Evolutionary conservation across 30 jellyfish, hydroid and myxozoan species (phyloP).

Genomic region (Chrysaora quinquecirrha): DNA sequence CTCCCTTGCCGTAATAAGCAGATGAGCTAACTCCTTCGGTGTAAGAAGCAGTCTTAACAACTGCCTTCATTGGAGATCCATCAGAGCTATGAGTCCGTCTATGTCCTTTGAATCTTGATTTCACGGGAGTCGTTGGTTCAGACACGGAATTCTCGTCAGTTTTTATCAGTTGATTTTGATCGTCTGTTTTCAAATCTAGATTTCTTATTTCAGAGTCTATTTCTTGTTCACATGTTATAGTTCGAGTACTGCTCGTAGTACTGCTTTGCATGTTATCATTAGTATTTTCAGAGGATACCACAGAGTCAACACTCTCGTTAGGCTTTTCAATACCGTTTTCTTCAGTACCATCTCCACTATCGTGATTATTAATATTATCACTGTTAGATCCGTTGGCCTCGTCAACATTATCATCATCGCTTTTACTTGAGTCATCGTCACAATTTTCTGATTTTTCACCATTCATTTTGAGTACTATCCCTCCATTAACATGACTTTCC

Average conservation of each 20-base stretch:
- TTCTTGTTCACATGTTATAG: slow-evolving; percentile 27
- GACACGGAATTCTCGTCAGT: slow-evolving; percentile 50
- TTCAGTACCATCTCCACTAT: neutral
- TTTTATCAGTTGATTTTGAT: slow-evolving; percentile 1
- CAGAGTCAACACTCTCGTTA: neutral
- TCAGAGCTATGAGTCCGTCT: slow-evolving; percentile 73
- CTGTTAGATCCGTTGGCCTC: neutral
- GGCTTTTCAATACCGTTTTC: neutral
- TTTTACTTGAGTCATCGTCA: neutral
- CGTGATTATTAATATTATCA: neutral
- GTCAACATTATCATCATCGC: slow-evolving; percentile 1
- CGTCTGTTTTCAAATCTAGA: slow-evolving; percentile 14
- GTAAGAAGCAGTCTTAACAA: slow-evolving; percentile 48
- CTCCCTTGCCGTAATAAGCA: slow-evolving; percentile 42
- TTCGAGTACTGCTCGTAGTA: slow-evolving; percentile 69
- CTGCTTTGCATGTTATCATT: slow-evolving; percentile 45
- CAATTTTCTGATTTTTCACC: neutral
- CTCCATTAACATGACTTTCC: no score
- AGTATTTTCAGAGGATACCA: neutral
- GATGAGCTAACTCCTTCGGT: slow-evolving; percentile 57
- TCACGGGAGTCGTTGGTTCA: slow-evolving; percentile 68
- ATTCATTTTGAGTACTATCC: no score
- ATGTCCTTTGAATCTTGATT: slow-evolving; percentile 55
- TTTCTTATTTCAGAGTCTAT: slow-evolving; percentile 6
- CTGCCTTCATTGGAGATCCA: slow-evolving; percentile 46